Conservation (phyloP, 1,140 invertebrate species). For the Drosophila saltans region DNA sequence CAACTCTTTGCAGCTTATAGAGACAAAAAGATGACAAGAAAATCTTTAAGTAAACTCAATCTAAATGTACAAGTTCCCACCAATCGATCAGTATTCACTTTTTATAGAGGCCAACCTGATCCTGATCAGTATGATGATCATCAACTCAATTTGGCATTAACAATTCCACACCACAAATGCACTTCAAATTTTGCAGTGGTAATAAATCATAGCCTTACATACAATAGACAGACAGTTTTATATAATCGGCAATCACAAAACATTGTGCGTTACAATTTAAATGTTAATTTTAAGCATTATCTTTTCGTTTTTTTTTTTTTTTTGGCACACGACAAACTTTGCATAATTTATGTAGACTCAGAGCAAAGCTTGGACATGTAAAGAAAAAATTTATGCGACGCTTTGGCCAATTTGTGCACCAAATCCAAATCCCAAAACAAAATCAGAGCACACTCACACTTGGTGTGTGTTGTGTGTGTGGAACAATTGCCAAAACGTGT, state of each 20-base stretch:
- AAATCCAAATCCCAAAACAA: conserved; percentile 50
- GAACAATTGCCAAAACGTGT: conserved; percentile 30
- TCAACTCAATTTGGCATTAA: conserved; percentile 38
- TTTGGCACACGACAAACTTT: conserved; percentile 75
- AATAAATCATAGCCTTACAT: conserved; percentile 59
- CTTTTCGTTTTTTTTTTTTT: neutral
- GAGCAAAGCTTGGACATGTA: neutral
- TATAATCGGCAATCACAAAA: conserved; percentile 33
- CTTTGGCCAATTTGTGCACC: conserved; percentile 31
- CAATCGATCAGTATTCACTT: no score
- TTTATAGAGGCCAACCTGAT: neutral
- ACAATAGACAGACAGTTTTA: conserved; percentile 60
- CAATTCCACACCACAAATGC: conserved; percentile 72
- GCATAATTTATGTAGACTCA: conserved; percentile 64
- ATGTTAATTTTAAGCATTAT: conserved; percentile 67
- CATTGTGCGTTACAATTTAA: conserved; percentile 58
- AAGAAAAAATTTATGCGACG: neutral
- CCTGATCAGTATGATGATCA: conserved; percentile 1
- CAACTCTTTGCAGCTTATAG: neutral
- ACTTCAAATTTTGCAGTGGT: conserved; percentile 40
- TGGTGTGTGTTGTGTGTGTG: neutral
- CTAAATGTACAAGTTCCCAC: no score
- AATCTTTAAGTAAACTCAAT: no score
- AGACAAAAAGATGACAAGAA: no score
- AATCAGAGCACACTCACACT: conserved; percentile 64